phyloP scores from a whole-genome alignment of 2,113 vertebrate species.

The Oreotrochilus melanogaster region DNA sequence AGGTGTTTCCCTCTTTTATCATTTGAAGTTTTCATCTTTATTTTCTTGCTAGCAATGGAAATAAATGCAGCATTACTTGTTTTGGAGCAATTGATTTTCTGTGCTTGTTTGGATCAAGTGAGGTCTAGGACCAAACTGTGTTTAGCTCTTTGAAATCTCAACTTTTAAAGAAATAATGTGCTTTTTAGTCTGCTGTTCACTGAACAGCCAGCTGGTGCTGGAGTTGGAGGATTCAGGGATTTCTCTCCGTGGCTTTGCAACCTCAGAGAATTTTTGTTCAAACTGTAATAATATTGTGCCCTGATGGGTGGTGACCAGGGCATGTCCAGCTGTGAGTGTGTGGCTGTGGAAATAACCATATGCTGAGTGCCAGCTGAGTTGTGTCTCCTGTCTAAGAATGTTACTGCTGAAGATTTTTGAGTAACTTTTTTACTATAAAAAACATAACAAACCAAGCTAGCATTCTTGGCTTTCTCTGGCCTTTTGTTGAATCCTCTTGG shows the following conservation, averaged over 20 bases:
- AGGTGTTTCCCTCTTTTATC: not conserved
- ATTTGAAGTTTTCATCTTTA: not conserved
- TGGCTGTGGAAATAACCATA: not conserved
- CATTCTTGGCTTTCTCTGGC: not conserved
- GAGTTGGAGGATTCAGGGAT: not conserved
- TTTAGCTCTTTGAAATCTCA: not conserved
- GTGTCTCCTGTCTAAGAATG: fast-evolving
- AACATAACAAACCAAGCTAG: not conserved
- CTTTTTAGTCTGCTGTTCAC: not conserved
- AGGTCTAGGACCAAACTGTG: not conserved
- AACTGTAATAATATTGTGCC: not conserved
- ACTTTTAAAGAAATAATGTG: not conserved
- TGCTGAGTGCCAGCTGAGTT: not conserved
- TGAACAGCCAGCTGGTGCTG: not conserved
- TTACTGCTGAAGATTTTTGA: not conserved
- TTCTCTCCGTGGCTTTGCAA: not conserved
- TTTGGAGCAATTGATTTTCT: not conserved
- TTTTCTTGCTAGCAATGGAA: not conserved
- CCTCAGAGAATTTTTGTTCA: not conserved
- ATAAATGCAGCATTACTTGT: not conserved
- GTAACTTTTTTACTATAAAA: not conserved
- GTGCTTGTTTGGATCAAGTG: not conserved
- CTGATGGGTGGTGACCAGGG: fast-evolving
- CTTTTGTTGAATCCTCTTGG: not conserved
- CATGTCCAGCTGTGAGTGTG: not conserved